These are phyloP conservation scores for Megathymus violae DNA, from an alignment of 1,140 invertebrate species.

Conservation along the genomic window DNA sequence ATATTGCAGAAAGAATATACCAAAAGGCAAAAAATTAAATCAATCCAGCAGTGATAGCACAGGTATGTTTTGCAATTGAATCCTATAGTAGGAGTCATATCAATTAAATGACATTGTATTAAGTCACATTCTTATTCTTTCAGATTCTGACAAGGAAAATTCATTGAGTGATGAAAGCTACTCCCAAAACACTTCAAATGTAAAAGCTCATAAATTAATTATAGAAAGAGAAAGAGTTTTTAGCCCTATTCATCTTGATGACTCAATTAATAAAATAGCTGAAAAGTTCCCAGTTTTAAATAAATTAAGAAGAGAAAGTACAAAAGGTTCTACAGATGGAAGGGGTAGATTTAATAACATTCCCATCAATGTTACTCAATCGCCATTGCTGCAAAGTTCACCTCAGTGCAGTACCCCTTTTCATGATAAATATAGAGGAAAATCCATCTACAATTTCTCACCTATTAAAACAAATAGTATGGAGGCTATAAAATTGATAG, in stretches of 20 bases:
- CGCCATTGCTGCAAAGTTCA: conserved; percentile 42
- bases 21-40: conserved; percentile 51
- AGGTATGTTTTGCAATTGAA: conserved; percentile 50
- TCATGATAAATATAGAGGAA: conserved; percentile 62
- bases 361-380: background rate
- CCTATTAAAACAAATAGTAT: conserved; percentile 51
- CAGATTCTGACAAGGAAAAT: conserved; percentile 73
- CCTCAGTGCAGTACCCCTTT: conserved; percentile 72
- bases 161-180: conserved; percentile 32
- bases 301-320: conserved; percentile 11
- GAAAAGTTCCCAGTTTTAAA: conserved; percentile 49
- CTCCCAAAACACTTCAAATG: conserved; percentile 51
- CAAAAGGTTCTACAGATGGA: background rate
- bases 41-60: conserved; percentile 50
- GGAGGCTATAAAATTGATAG: background rate
- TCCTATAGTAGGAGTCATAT: too few species aligned
- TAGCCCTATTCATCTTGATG: conserved; percentile 42
- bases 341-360: conserved; percentile 1
- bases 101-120: background rate
- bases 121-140: conserved; percentile 33
- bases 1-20: conserved; percentile 45
- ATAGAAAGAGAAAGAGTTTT: conserved; percentile 53
- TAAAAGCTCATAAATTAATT: conserved; percentile 57
- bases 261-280: conserved; percentile 66
- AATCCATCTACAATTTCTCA: conserved; percentile 71